Base-by-base conservation (phyloP, 2,113 vertebrate genomes). In the Telmatochromis brichardi region DNA sequence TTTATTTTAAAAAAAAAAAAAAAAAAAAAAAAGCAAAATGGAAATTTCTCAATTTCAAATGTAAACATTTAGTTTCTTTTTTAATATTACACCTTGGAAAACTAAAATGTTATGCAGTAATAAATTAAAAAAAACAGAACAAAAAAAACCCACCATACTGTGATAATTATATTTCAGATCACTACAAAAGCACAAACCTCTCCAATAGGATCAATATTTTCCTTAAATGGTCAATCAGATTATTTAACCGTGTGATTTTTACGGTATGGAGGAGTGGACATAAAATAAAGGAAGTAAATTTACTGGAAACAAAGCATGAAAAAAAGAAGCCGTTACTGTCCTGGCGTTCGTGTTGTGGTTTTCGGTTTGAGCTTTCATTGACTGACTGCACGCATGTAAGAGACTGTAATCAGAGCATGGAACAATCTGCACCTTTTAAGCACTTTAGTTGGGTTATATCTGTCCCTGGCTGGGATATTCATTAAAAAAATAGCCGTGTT, bases 381-480 rank as follows among this genome's bases (percentile, higher is more conserved):
- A 51, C 45, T 78, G 45, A 33, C 73, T n/a, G 17, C 45, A 31
- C 42, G 14, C 73, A 78, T n/a, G 45, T 78, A 33, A 51, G 73
- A 13, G 15, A 33, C 26, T 13, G 26, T 50, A 78, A 31, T 9
- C 26, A 63, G 9, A 65, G 12, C 6, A 6, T 31, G 17, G 26
- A 63, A n/a, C 54, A 45, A 45, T 80, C 37, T 28, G 63, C 33
- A 65, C 47, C 79, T 9, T 80, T 47, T 81, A 86, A 86, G 60
- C 89, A 90, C 82, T 53, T 88, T 85, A 86, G 33, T 21, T 13
- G 40, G 14, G 88, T 85, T 86, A 79, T 57, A 81, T 88, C 78
- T 4, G 82, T 58, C 65, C 78, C n/a, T 42, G 58, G 10, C 31
- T 26, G 45, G 71, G 31, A 57, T 33, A 37, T 47, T 23, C 6